These are phyloP conservation scores for Pseudorasbora parva DNA, from an alignment of 2,113 vertebrate genomes.

Conservation along the genomic window DNA sequence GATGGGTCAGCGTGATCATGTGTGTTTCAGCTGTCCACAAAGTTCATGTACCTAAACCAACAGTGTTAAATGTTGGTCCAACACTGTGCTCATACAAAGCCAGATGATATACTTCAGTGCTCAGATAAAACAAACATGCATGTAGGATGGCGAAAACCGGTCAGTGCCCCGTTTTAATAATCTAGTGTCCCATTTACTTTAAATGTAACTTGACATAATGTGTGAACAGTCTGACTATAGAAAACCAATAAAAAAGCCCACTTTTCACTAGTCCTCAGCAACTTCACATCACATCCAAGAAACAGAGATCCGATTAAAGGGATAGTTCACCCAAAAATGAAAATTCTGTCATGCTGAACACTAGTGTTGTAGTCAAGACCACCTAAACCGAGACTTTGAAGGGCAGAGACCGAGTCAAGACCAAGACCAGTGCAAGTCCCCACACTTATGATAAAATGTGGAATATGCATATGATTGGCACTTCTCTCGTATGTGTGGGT, in stretches of 20 bases:
- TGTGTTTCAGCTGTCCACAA: constrained; percentile 16
- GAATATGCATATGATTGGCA: too few relatives aligned
- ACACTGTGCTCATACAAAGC: not conserved
- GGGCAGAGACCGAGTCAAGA: too few relatives aligned
- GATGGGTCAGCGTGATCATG: not conserved
- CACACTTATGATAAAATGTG: too few relatives aligned
- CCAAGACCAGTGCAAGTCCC: too few relatives aligned
- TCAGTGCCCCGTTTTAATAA: not conserved
- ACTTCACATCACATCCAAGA: not conserved
- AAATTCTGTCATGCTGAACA: too few relatives aligned
- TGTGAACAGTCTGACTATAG: not conserved
- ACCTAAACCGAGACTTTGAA: too few relatives aligned
- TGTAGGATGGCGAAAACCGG: not conserved
- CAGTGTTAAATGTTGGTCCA: too few relatives aligned
- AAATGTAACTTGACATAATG: not conserved
- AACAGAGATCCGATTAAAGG: not conserved
- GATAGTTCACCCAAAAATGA: too few relatives aligned
- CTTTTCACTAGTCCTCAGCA: constrained; percentile 1
- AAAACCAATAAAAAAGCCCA: not conserved
- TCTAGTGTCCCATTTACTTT: not conserved
- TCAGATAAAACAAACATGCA: not conserved
- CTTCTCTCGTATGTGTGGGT: too few relatives aligned
- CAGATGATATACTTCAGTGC: not conserved
- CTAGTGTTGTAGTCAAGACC: too few relatives aligned
- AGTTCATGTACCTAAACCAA: constrained; percentile 28